Conservation (phyloP, 2,797 vertebrate species). For the Notoglanidium macrostoma region DNA sequence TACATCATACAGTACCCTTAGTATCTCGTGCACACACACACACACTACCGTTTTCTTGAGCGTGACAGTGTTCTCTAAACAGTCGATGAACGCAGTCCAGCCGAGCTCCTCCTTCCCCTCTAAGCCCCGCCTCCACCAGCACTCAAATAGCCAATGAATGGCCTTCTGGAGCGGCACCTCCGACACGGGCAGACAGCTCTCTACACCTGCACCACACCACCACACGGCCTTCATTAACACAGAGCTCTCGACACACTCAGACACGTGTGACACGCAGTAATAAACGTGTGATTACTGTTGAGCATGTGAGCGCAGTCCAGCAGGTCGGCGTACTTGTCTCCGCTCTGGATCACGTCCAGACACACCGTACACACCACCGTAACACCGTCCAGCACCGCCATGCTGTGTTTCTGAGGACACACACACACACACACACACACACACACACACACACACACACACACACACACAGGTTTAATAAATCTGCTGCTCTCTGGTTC, state of each 20-base stretch:
- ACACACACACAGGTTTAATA: too few species aligned
- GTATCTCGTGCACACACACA: neutral
- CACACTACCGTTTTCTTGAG: constrained; percentile 76
- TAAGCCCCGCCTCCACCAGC: constrained; percentile 90
- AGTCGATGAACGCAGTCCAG: constrained; percentile 78
- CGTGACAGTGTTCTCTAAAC: constrained; percentile 81
- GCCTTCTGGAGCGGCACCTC: constrained; percentile 70
- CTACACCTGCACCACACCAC: constrained; percentile 66
- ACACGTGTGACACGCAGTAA: neutral
- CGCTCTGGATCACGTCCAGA: constrained; percentile 80
- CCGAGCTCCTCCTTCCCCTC: constrained; percentile 85
- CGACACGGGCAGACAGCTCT: constrained; percentile 73
- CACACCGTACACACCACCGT: constrained; percentile 79
- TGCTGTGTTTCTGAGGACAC: constrained; percentile 67
- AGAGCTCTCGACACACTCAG: neutral
- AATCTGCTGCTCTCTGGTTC: too few species aligned
- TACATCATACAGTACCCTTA: too few species aligned
- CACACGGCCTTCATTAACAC: neutral
- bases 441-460: neutral
- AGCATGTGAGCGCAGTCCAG: constrained; percentile 79
- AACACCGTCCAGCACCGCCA: constrained; percentile 81
- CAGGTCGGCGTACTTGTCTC: constrained; percentile 76
- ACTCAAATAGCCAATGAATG: constrained; percentile 78
- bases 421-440: constrained; percentile 19
- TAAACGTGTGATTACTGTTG: constrained; percentile 73